These are phyloP conservation scores for Drosophila kanekoi DNA, from an alignment of 2,888 invertebrate species.

Conservation along the genomic window DNA sequence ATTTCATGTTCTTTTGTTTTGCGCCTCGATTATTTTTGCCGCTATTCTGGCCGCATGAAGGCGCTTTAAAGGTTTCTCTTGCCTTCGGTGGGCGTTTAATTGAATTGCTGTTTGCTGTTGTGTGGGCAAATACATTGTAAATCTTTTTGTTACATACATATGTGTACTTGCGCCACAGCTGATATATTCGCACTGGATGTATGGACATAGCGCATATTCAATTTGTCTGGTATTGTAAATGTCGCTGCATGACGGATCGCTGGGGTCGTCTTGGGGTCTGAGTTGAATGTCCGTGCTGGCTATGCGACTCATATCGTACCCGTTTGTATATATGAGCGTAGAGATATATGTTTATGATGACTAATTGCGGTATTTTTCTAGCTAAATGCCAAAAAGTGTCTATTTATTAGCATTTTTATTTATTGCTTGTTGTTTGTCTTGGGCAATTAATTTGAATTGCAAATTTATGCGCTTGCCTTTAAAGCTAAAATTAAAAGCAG, in stretches of 20 bases:
- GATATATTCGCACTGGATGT: conserved; percentile 54
- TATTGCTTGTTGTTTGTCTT: conserved; percentile 54
- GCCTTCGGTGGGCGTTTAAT: conserved; percentile 75
- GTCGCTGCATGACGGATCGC: conserved; percentile 74
- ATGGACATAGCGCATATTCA: conserved; percentile 53
- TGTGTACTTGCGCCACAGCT: conserved; percentile 50
- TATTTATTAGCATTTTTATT: conserved; percentile 62
- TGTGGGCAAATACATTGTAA: conserved; percentile 72
- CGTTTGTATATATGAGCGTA: conserved; percentile 7
- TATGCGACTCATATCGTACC: conserved; percentile 24
- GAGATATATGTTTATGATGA: conserved; percentile 58
- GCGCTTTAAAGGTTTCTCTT: conserved; percentile 66
- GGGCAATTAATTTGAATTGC: conserved; percentile 72
- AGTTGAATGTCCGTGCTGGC: conserved; percentile 69
- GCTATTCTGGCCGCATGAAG: conserved; percentile 38
- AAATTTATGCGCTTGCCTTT: conserved; percentile 53
- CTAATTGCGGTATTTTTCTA: conserved; percentile 72
- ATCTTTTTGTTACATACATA: conserved; percentile 41
- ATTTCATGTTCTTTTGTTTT: conserved; percentile 80
- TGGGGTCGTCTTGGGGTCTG: conserved; percentile 64
- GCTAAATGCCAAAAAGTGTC: conserved; percentile 71
- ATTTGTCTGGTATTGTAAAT: conserved; percentile 74
- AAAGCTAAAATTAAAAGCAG: conserved; percentile 25
- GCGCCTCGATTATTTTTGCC: conserved; percentile 67
- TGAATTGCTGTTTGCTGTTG: conserved; percentile 70